phyloP scores from a whole-genome alignment of 2,888 invertebrate genomes.

The Drepanosiphum platanoidis region DNA sequence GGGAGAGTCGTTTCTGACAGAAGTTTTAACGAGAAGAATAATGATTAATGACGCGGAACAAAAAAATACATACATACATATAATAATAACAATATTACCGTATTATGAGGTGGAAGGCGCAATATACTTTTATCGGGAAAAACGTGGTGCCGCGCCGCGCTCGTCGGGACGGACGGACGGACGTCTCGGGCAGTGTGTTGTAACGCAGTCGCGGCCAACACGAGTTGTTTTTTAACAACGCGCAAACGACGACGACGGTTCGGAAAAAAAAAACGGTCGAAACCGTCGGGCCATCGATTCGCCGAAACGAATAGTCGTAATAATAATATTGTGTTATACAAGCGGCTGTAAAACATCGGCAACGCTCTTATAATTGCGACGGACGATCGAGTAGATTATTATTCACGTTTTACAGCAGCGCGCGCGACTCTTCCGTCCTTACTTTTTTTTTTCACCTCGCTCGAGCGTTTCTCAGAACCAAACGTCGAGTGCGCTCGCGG shows the following conservation, averaged over 20 bases:
- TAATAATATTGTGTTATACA: too few species aligned
- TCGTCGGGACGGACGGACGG: background rate
- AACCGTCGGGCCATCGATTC: background rate
- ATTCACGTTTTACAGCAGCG: too few species aligned
- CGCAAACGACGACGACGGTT: too few species aligned
- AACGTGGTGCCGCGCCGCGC: background rate
- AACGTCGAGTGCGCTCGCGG: too few species aligned
- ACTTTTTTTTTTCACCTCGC: too few species aligned
- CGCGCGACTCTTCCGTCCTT: too few species aligned
- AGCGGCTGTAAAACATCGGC: too few species aligned
- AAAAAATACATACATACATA: slow-evolving; percentile 7
- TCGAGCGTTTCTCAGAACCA: too few species aligned
- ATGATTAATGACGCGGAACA: slow-evolving; percentile 58
- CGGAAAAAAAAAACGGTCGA: too few species aligned
- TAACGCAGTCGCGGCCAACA: background rate
- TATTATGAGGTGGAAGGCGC: background rate
- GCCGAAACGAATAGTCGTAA: background rate
- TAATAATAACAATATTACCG: background rate
- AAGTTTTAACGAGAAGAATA: slow-evolving; percentile 61
- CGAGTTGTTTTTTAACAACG: background rate
- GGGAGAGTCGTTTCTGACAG: slow-evolving; percentile 46
- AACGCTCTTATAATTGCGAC: too few species aligned
- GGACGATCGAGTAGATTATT: too few species aligned
- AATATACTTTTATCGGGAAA: background rate
- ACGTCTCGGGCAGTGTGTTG: too few species aligned